Percentiles rank a stretch among this genome's conserved stretches.
Conservation (phyloP, 1,140 invertebrate species). For the Agrilus planipennis region DNA sequence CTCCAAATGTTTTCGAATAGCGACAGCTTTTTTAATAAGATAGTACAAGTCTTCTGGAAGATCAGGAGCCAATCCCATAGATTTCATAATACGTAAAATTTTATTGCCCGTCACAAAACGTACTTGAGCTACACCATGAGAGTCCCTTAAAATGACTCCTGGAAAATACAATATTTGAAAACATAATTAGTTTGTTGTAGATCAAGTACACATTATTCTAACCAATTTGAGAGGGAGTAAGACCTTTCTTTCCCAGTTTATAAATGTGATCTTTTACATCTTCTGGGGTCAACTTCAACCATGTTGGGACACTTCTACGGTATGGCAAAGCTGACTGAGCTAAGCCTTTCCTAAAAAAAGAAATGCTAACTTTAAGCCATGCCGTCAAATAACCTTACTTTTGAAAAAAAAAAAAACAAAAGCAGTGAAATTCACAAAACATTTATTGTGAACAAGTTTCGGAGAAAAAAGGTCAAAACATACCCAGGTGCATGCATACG, state of each 20-base stretch:
- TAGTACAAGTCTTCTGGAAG: conserved; percentile 98
- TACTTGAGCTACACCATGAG: conserved; percentile 98
- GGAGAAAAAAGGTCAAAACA: conserved; percentile 25
- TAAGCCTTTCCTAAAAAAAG: conserved; percentile 93
- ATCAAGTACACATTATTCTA: conserved; percentile 22
- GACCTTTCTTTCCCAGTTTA: conserved; percentile 96
- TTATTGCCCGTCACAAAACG: conserved; percentile 97
- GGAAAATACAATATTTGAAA: conserved; percentile 19
- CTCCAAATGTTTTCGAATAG: conserved; percentile 98
- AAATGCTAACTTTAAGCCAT: conserved; percentile 9
- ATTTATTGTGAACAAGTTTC: not conserved
- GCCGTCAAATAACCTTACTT: not conserved
- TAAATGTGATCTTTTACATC: conserved; percentile 98
- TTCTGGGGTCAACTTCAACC: conserved; percentile 92
- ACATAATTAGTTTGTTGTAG: conserved; percentile 2
- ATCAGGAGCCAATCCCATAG: conserved; percentile 89
- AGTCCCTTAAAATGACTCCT: conserved; percentile 98
- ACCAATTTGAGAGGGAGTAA: conserved; percentile 99
- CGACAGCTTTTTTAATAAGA: conserved; percentile 98
- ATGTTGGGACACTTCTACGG: conserved; percentile 93
- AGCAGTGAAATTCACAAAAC: not conserved
- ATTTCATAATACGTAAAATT: conserved; percentile 94
- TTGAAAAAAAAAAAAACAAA: not conserved
- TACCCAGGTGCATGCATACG: conserved; percentile 96
- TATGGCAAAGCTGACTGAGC: conserved; percentile 98